Evolutionary conservation across 2,797 vertebrate genomes (phyloP), one percentile per base, ranked within the genome.

Genomic region (Crenichthys baileyi): DNA sequence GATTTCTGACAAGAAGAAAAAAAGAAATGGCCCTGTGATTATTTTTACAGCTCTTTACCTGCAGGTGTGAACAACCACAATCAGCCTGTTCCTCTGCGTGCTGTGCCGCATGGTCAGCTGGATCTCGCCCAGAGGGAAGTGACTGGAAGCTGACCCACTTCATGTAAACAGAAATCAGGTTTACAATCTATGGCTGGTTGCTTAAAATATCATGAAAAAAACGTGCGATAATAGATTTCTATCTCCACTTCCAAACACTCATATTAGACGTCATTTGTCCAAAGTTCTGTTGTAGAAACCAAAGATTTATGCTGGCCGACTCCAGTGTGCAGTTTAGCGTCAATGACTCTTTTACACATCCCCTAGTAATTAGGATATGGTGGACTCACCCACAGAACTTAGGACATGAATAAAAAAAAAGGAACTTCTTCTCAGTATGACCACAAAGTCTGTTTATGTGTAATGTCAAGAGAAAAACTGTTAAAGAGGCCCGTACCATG

Each of bases 41-140:
- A 29, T 48, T 29, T 7, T 15, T 20, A 16, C 36, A 2, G 65
- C 0, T 6, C 3, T 88, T 84, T 88, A 99, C 98, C 97, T 97
- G 96, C 98, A 99, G 85, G 87, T 82, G 81, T 98, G 98, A 60
- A 99, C 97, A 2, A 99, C 97, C 71, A 99, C 97, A 24, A 99
- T 95, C 56, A 99, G 96, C 79, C 97, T 98, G 94, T 98, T 99
- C 90, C 98, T 96, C 90, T 98, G 98, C 0, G 97, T 96, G 87
- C 97, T 98, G 82, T 99, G 97, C 81, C 98, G 94, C 78, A 98
- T 88, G 0, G 98, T 99, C 87, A 99, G 91, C 94, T 98, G 96
- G 87, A 99, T 92, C 93, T 98, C 97, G 3, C 98, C 98, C 88
- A 99, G 91, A 0, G 97, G 96, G 78, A 96, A 96, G 44, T 96